Evolutionary conservation across 2,797 vertebrate species (phyloP).

Genomic region (Sebastes miniatus): DNA sequence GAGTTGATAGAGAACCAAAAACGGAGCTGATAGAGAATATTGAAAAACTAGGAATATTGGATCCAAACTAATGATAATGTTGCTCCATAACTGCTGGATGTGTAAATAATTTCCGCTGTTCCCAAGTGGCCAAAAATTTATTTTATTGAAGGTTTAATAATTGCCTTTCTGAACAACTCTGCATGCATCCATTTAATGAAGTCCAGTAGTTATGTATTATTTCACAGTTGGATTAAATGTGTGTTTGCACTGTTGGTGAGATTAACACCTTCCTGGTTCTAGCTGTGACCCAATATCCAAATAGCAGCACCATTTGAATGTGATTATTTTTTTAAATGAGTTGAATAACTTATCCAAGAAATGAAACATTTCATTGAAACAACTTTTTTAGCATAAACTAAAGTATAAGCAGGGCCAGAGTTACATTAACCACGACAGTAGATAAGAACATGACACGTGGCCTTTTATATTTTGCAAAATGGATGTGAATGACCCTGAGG

Average conservation of each 20-base stretch:
- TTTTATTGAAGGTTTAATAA: neutral
- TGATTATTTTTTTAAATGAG: neutral
- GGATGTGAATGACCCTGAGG: neutral
- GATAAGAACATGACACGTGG: neutral
- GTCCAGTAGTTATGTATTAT: neutral
- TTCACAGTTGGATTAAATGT: constrained; percentile 4
- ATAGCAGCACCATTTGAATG: neutral
- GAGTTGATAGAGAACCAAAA: neutral
- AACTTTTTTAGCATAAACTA: neutral
- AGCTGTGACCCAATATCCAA: neutral
- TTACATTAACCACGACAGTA: neutral
- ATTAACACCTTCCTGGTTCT: neutral
- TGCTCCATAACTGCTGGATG: neutral
- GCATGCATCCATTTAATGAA: neutral
- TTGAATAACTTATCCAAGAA: neutral
- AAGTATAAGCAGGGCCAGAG: neutral
- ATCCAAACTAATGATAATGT: neutral
- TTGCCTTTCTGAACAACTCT: neutral
- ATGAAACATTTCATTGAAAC: neutral
- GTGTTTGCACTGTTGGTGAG: neutral
- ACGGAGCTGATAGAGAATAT: neutral
- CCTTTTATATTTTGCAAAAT: neutral
- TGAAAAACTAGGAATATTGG: too few species aligned
- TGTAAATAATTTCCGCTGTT: neutral
- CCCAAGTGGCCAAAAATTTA: neutral